Evolutionary conservation across 2,888 invertebrate genomes (phyloP).

Genomic region (Nasonia oneida): DNA sequence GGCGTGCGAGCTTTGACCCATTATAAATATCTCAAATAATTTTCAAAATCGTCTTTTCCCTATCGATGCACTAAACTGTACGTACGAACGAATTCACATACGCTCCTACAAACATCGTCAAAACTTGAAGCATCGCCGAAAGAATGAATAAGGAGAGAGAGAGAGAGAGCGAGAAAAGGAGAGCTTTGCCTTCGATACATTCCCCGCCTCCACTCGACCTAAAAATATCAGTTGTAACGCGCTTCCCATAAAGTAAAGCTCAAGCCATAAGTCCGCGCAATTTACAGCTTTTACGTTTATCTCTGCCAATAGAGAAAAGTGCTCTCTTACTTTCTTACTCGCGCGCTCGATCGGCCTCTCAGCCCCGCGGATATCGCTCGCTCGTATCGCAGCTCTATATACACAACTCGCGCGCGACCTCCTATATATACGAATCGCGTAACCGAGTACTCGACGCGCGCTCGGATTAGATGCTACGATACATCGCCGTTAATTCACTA

Average conservation of each 20-base stretch:
- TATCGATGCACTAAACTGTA: too few species aligned
- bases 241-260: slow-evolving; percentile 6
- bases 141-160: neutral
- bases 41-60: too few species aligned
- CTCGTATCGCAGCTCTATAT: neutral
- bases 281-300: slow-evolving; percentile 14
- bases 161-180: too few species aligned
- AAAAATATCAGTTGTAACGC: slow-evolving; percentile 5
- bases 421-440: too few species aligned
- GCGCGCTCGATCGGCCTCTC: neutral
- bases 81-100: too few species aligned
- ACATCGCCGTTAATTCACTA: too few species aligned
- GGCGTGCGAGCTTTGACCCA: too few species aligned
- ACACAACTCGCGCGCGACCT: neutral
- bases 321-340: neutral
- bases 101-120: too few species aligned
- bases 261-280: neutral
- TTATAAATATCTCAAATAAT: too few species aligned
- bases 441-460: too few species aligned
- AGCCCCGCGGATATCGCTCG: neutral
- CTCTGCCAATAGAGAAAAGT: neutral
- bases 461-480: too few species aligned
- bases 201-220: neutral
- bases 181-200: neutral
- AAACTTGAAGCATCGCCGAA: neutral